Percentiles rank a stretch among this genome's conserved stretches.
These are phyloP conservation scores for Coregonus ussuriensis DNA, from an alignment of 2,797 vertebrate genomes.

Conservation along the genomic window DNA sequence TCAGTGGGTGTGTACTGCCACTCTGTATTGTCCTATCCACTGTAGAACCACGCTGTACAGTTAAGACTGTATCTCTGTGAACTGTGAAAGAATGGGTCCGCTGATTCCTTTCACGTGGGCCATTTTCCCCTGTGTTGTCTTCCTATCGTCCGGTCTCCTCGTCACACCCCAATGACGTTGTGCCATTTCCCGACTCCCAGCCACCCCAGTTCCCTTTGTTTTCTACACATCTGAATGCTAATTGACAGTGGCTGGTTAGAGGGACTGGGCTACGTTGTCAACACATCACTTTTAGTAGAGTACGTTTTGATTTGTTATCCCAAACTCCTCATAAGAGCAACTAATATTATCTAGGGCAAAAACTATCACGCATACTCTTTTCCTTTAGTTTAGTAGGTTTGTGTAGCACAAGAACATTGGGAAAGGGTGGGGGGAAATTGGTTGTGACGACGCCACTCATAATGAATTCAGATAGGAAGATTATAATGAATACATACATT, in stretches of 20 bases:
- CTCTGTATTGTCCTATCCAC: conserved; percentile 52
- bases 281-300: conserved; percentile 8
- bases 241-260: conserved; percentile 32
- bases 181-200: not conserved
- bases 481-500: conserved; percentile 47
- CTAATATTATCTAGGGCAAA: no score
- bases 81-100: conserved; percentile 41
- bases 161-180: not conserved
- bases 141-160: conserved; percentile 33
- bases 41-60: conserved; percentile 57
- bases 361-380: not conserved
- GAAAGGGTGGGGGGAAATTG: not conserved
- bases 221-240: conserved; percentile 29
- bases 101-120: conserved; percentile 55
- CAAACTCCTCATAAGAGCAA: not conserved
- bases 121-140: conserved; percentile 33
- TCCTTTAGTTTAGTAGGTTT: not conserved
- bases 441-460: not conserved
- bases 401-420: not conserved
- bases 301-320: conserved; percentile 3
- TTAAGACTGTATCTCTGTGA: conserved; percentile 52
- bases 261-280: conserved; percentile 9
- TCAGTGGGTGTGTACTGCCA: conserved; percentile 44
- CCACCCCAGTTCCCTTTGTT: conserved; percentile 23
- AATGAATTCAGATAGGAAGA: conserved; percentile 5